Evolutionary conservation across 2,888 invertebrate species (phyloP).

Genomic region (Macaria notata): DNA sequence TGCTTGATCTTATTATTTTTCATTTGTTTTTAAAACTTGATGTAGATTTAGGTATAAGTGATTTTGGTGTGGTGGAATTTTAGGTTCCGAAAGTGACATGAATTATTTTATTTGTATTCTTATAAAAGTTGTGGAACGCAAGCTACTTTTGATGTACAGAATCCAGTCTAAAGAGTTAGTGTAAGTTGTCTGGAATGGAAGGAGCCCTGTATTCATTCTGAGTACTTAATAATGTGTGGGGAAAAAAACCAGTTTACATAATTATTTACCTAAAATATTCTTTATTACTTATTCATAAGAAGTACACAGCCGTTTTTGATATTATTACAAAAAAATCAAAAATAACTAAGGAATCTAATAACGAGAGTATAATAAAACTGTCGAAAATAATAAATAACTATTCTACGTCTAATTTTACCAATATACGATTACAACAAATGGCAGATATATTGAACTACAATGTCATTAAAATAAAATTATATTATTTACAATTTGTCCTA

Average conservation of each 20-base stretch:
- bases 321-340: slow-evolving; percentile 28
- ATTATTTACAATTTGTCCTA: slow-evolving; percentile 12
- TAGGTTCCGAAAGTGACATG: too few relatives aligned
- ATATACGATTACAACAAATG: slow-evolving; percentile 4
- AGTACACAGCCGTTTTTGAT: slow-evolving; percentile 78
- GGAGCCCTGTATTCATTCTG: too few relatives aligned
- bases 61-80: too few relatives aligned
- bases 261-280: slow-evolving; percentile 22
- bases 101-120: too few relatives aligned
- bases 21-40: too few relatives aligned
- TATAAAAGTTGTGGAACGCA: too few relatives aligned
- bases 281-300: slow-evolving; percentile 63
- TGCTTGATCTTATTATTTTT: too few relatives aligned
- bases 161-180: too few relatives aligned
- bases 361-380: slow-evolving; percentile 7
- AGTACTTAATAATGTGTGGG: too few relatives aligned
- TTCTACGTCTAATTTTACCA: slow-evolving; percentile 4
- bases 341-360: slow-evolving; percentile 5
- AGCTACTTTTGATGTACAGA: too few relatives aligned
- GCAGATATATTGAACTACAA: slow-evolving; percentile 4
- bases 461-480: neutral
- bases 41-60: too few relatives aligned
- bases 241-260: neutral
- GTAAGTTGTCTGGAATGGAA: too few relatives aligned
- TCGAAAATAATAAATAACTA: slow-evolving; percentile 21